Base-by-base conservation (phyloP, 2,888 invertebrate species). In the Polyploca ridens region DNA sequence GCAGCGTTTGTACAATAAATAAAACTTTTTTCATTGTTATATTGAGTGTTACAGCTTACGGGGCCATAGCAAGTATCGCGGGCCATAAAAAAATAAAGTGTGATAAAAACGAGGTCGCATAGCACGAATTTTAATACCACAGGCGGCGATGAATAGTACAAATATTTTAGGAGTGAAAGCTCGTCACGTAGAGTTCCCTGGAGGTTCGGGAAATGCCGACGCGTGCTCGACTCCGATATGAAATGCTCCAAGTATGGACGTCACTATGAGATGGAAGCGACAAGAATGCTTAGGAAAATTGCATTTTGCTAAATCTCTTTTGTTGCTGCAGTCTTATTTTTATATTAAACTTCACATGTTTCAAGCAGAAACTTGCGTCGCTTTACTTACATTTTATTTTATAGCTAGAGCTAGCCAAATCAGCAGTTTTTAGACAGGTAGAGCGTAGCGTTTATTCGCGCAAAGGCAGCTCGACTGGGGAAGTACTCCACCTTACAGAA, bases 71-170 rank as follows among this genome's bases (percentile, higher is more conserved):
- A 33, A 62, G 62, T 64, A 59, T 62, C 62, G 62, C 54, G 59
- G 59, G 62, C 61, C 59, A 64, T 67, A 69, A 77, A 78, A 58
- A 81, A 77, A 75, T 76, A 66, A 78, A 72, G 71, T 73, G 72
- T 73, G 76, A 76, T 77, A 78, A 79, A 78, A 66, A 70, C 66
- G 70, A 75, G 82, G 79, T 76, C 80, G 72, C 79, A 85, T 86
- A 74, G 78, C 85, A 74, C 83, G 84, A 85, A 87, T 90, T 90
- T 90, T 90, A 91, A 91, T 90, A 88, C 85, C 82, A 72, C 82
- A 82, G 75, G 77, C 69, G 77, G 79, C 88, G 86, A 90, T 90
- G 88, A 91, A 93, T 91, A 90, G 89, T 88, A 88, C 85, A 89
- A 90, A 93, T 91, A 92, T 91, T 90, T 91, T 81, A 87, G 85